Evolutionary conservation across 2,797 vertebrate species (phyloP), one percentile per base, ranked within the genome.

Genomic region (Lagocephalus sceleratus): DNA sequence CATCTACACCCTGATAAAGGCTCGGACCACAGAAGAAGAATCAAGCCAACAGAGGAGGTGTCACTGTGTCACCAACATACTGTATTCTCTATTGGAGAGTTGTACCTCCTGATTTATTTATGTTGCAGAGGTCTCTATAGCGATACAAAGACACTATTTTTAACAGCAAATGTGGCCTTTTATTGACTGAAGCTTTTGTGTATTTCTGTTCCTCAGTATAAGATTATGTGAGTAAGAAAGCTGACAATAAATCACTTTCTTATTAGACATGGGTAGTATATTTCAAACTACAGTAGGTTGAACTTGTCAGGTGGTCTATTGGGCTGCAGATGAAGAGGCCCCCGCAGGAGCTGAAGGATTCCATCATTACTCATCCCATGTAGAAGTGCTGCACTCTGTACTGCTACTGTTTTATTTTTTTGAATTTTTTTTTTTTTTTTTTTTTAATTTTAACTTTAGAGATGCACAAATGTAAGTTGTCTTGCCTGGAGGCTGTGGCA

Each of bases 401-500:
- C 63, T 55, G 60, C 20, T 63, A 61, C n/a, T n/a, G n/a, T n/a
- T 67, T 42, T 19, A 17, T 19, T n/a, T 9, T 41, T 19, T 5
- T 19, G n/a, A n/a, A n/a, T 41, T 17, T 40, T 40, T 17, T 17
- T 6, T 3, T 5, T 17, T 42, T 9, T 41, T 63, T 67, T 52
- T 67, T 64, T 60, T n/a, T n/a, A n/a, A n/a, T n/a, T n/a, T n/a
- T n/a, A n/a, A 66, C 54, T 60, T 47, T 65, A 6, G 38, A 73
- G 73, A 75, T 65, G 45, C 53, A 67, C 58, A 47, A 68, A 63
- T 82, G 83, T 76, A 80, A 45, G 43, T 66, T 51, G 51, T 65
- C 52, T 62, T 58, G 66, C 69, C 67, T 26, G 51, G 19, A 66
- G 75, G 59, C 68, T 42, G 19, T 57, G 3, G 32, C 46, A 57